Base-by-base conservation (phyloP, 2,888 invertebrate species). In the Idaea straminata region DNA sequence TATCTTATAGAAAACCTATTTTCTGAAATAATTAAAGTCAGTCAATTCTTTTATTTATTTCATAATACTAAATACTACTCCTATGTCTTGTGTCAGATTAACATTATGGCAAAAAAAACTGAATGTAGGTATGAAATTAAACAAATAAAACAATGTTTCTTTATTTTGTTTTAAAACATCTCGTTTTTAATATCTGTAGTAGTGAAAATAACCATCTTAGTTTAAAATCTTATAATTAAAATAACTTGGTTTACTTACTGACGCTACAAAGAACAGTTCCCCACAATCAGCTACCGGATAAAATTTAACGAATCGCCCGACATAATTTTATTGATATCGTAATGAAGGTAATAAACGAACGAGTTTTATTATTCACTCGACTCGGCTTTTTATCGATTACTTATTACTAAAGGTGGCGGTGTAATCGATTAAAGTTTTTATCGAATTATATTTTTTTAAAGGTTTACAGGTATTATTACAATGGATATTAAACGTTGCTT, bases 271-370 rank as follows among this genome's bases (percentile, higher is more conserved):
- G 34, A 61, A 15, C 59, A 7, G 47, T 60, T 64, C 68, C 63
- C 34, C 65, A 70, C 75, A 78, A 76, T 78, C 77, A 66, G 81
- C 81, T 82, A 82, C 82, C 74, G 81, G 79, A 80, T 79, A 80
- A 77, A 78, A 76, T 75, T 75, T 78, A 78, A 81, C 78, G 79
- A 77, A 83, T 81, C 77, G 77, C 80, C 82, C 78, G 82, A 77
- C 82, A 77, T 81, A 80, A 74, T 76, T 76, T 75, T 74, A 77
- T 74, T 78, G 77, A 69, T 77, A 81, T 79, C 80, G 74, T 78
- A 82, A 79, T 80, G 77, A 80, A 80, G 73, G 78, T 77, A 71
- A 80, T 79, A 77, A 78, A 82, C 75, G 76, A 72, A 64, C 63
- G 64, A 62, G 70, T 73, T 76, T 74, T 83, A 83, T 81, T 80